phyloP scores from a whole-genome alignment of 2,888 invertebrate species.

The Serrognathus titanus region DNA sequence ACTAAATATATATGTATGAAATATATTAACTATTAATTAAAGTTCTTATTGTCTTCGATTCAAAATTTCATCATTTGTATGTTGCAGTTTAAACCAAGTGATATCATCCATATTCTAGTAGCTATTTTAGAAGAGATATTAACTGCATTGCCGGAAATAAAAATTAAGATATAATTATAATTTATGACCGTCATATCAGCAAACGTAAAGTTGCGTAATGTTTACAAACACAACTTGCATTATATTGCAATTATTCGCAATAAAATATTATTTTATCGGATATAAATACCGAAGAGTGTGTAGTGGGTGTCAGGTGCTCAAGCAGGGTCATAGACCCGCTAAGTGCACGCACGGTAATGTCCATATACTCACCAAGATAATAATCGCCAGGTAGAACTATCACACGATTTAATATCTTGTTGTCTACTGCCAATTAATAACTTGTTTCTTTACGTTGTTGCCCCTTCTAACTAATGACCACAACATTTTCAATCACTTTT shows the following conservation, averaged over 20 bases:
- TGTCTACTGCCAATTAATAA: too few species aligned
- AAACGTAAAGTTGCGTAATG: conserved; percentile 11
- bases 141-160: conserved; percentile 1
- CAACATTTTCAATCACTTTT: too few species aligned
- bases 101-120: too few species aligned
- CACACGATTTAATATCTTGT: conserved; percentile 17
- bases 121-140: too few species aligned
- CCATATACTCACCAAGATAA: conserved; percentile 30
- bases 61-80: too few species aligned
- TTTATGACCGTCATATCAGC: conserved; percentile 12
- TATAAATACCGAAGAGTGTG: conserved; percentile 44
- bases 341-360: conserved; percentile 36
- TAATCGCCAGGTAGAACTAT: conserved; percentile 26
- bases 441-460: too few species aligned
- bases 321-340: conserved; percentile 46
- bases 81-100: too few species aligned
- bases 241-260: conserved; percentile 47
- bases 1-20: too few species aligned
- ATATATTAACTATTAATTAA: too few species aligned
- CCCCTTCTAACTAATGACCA: too few species aligned
- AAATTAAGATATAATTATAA: conserved; percentile 19
- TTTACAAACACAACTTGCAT: conserved; percentile 15
- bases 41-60: too few species aligned
- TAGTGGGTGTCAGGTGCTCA: conserved; percentile 49
- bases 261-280: conserved; percentile 49